Evolutionary conservation across 92 coral and sea anemone genomes (phyloP).

Genomic region (Zoanthus solanderi): DNA sequence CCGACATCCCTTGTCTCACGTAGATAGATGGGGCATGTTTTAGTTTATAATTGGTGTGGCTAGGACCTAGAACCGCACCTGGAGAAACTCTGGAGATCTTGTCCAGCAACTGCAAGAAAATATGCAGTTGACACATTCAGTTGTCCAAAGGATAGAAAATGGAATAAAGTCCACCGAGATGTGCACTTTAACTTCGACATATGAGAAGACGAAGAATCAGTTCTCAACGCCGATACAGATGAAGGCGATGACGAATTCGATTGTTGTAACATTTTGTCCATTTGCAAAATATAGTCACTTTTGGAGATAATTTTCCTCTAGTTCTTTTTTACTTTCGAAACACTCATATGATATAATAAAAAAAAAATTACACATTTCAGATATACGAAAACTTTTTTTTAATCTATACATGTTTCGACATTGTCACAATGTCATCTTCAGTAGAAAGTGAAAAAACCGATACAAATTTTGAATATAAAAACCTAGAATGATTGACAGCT

Average conservation of each 20-base stretch:
- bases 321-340: too few relatives aligned
- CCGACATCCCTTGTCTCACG: conserved; percentile 71
- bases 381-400: too few relatives aligned
- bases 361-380: too few relatives aligned
- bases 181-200: neutral
- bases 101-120: conserved; percentile 63
- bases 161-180: conserved; percentile 75
- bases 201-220: conserved; percentile 15
- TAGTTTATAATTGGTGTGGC: conserved; percentile 56
- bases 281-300: too few relatives aligned
- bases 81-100: conserved; percentile 71
- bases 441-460: too few relatives aligned
- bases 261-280: neutral
- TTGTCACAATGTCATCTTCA: too few relatives aligned
- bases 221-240: conserved; percentile 40
- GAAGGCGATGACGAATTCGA: conserved; percentile 41
- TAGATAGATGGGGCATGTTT: conserved; percentile 61
- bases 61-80: conserved; percentile 71
- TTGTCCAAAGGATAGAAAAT: conserved; percentile 47
- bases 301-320: too few relatives aligned
- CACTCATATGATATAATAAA: too few relatives aligned
- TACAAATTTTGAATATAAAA: too few relatives aligned
- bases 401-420: too few relatives aligned
- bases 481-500: too few relatives aligned
- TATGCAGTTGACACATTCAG: conserved; percentile 56